Conservation (phyloP, 2,888 invertebrate species). For the Cheilosia variabilis region DNA sequence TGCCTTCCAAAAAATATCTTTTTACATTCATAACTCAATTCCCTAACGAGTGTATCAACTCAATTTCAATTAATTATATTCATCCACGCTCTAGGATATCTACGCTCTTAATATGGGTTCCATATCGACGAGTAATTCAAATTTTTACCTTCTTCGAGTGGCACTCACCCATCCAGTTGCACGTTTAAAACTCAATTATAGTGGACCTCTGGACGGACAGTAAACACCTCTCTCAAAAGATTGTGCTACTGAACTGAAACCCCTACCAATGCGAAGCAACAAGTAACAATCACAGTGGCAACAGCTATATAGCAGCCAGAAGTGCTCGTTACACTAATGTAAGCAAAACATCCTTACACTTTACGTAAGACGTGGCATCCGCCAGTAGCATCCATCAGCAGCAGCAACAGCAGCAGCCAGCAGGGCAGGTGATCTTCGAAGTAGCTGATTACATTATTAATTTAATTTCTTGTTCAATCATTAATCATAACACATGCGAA, state of each 20-base stretch:
- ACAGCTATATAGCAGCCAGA: too few species aligned
- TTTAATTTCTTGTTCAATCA: conserved; percentile 83
- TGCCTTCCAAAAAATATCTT: too few species aligned
- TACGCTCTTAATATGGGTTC: neutral
- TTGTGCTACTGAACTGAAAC: conserved; percentile 57
- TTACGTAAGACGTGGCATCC: conserved; percentile 66
- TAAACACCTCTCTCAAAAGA: conserved; percentile 43
- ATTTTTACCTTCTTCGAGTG: conserved; percentile 36
- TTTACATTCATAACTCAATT: too few species aligned
- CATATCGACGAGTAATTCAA: conserved; percentile 4
- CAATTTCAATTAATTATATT: too few species aligned
- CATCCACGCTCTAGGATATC: neutral
- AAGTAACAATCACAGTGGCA: conserved; percentile 78
- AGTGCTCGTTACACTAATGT: conserved; percentile 79
- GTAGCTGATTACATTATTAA: conserved; percentile 82
- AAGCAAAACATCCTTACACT: conserved; percentile 72
- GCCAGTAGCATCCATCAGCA: conserved; percentile 26
- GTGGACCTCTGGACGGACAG: conserved; percentile 24
- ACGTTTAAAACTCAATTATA: conserved; percentile 48
- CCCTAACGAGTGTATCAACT: too few species aligned
- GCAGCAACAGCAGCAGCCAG: conserved; percentile 50
- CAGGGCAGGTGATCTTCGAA: conserved; percentile 77
- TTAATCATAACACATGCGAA: conserved; percentile 82
- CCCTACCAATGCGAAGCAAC: neutral
- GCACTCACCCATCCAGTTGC: conserved; percentile 43